Conservation (phyloP, 2,888 invertebrate species). For the Prenolepis imparis region DNA sequence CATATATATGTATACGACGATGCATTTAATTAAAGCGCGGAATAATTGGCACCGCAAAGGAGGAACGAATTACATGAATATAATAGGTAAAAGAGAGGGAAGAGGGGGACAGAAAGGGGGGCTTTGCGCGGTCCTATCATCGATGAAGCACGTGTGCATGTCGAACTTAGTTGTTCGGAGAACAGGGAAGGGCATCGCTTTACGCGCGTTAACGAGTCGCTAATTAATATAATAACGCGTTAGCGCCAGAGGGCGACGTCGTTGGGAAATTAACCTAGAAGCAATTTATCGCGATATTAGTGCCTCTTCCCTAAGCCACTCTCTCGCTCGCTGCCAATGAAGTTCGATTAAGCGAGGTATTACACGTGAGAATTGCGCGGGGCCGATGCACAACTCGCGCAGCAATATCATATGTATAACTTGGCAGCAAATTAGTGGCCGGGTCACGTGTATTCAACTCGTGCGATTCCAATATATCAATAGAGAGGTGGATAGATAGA, state of each 20-base stretch:
- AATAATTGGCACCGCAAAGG: slow-evolving; percentile 38
- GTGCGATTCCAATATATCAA: neutral
- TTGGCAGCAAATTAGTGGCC: slow-evolving; percentile 46
- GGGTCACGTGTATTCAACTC: slow-evolving; percentile 19
- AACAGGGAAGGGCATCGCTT: neutral
- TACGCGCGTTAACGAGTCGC: slow-evolving; percentile 59
- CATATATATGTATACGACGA: neutral
- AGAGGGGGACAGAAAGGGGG: neutral
- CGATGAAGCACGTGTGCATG: slow-evolving; percentile 2
- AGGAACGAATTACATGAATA: slow-evolving; percentile 22
- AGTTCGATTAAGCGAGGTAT: slow-evolving; percentile 73
- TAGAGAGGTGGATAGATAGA: neutral
- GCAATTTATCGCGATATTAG: slow-evolving; percentile 70
- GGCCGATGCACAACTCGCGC: slow-evolving; percentile 34
- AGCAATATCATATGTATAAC: slow-evolving; percentile 23
- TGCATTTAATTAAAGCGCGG: slow-evolving; percentile 44
- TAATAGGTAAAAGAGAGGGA: neutral
- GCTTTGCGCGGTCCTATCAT: slow-evolving; percentile 14
- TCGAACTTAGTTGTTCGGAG: slow-evolving; percentile 12
- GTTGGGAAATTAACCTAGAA: slow-evolving; percentile 63
- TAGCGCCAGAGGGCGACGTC: slow-evolving; percentile 51
- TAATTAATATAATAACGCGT: slow-evolving; percentile 62
- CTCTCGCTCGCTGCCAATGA: slow-evolving; percentile 58
- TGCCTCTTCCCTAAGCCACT: slow-evolving; percentile 42
- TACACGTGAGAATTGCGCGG: slow-evolving; percentile 60